Evolutionary conservation across 2,797 vertebrate species (phyloP).

Genomic region (Sitta carolinensis): DNA sequence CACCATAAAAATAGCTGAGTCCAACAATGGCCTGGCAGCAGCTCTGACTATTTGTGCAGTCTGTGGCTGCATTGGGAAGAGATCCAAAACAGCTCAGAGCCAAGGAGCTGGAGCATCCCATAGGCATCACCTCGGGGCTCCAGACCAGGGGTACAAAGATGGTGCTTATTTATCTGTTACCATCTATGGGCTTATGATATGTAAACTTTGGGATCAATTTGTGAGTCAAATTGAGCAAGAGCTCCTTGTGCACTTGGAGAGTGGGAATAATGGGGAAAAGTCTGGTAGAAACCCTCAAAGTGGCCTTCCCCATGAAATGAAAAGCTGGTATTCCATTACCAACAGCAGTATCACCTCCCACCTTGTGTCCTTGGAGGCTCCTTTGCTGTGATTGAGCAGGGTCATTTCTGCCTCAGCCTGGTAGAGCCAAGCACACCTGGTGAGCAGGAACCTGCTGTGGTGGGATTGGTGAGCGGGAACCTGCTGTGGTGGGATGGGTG

Average conservation of each 20-base stretch:
- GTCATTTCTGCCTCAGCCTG: background rate
- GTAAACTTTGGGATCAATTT: background rate
- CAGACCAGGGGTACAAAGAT: background rate
- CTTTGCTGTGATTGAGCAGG: background rate
- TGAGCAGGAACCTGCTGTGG: background rate
- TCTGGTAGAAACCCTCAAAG: background rate
- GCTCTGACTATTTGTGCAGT: accelerated
- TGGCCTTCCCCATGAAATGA: accelerated
- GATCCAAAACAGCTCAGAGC: background rate
- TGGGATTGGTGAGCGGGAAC: background rate
- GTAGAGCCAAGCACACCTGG: background rate
- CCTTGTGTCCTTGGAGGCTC: background rate
- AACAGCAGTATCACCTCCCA: background rate
- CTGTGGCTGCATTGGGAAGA: background rate
- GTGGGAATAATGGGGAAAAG: background rate
- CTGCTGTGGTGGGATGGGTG: background rate
- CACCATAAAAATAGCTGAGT: background rate
- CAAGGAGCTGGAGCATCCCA: background rate
- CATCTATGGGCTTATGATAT: background rate
- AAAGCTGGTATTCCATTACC: background rate
- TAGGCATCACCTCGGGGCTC: background rate
- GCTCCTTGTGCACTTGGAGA: background rate
- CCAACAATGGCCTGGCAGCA: background rate
- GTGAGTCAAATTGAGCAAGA: background rate
- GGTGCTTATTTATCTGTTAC: background rate